Percentiles rank a stretch among this genome's conserved stretches.
Evolutionary conservation across 1,140 invertebrate genomes (phyloP).

Genomic region (Musca domestica): DNA sequence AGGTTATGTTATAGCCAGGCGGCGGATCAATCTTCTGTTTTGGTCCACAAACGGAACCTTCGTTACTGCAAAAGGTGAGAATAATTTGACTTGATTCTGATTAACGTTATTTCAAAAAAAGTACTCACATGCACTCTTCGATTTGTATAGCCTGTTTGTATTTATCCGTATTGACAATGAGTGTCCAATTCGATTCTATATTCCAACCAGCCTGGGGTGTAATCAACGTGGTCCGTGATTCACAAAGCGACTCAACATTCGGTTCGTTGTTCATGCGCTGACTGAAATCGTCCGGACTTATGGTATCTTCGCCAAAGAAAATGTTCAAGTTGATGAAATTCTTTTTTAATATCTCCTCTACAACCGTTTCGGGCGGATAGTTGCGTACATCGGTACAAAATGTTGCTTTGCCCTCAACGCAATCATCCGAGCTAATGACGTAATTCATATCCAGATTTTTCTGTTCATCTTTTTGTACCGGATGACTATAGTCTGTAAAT

Average conservation of each 20-base stretch:
- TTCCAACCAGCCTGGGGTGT: constrained; percentile 35
- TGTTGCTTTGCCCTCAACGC: constrained; percentile 31
- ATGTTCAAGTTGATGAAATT: constrained; percentile 33
- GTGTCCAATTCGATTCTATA: constrained; percentile 37
- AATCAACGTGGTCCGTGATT: constrained; percentile 30
- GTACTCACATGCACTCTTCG: constrained; percentile 52
- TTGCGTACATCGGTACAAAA: constrained; percentile 46
- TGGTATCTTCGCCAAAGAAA: constrained; percentile 37
- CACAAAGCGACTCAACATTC: constrained; percentile 34
- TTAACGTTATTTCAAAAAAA: neutral
- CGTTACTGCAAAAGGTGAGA: constrained; percentile 35
- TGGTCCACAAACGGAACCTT: constrained; percentile 40
- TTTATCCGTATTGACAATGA: constrained; percentile 45
- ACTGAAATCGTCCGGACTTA: constrained; percentile 32
- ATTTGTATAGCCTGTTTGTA: constrained; percentile 46
- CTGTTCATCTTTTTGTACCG: neutral
- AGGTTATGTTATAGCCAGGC: constrained; percentile 57
- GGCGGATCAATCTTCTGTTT: constrained; percentile 53
- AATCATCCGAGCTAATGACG: neutral
- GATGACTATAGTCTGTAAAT: neutral
- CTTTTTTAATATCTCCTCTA: constrained; percentile 33
- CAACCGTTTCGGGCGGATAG: constrained; percentile 36
- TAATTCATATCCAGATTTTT: neutral
- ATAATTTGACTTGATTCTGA: neutral
- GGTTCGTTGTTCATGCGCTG: constrained; percentile 35